Conservation (phyloP, 2,797 vertebrate genomes). For the Neostethus bicornis region DNA sequence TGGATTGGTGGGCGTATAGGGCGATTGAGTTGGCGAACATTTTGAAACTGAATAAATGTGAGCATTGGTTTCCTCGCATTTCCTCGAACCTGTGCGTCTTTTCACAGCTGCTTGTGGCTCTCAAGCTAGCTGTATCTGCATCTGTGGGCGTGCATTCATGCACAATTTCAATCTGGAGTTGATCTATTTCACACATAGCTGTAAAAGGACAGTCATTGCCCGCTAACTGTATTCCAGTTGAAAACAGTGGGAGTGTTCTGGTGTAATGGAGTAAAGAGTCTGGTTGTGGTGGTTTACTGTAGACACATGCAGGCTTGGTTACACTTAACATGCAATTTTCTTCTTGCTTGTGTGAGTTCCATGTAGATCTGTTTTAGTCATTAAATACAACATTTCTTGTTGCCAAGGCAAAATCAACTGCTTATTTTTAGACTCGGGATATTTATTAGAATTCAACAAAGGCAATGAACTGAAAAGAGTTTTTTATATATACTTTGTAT, state of each 20-base stretch:
- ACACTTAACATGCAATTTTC: constrained; percentile 33
- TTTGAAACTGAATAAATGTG: constrained; percentile 21
- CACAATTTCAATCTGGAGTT: constrained; percentile 59
- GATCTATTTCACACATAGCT: constrained; percentile 59
- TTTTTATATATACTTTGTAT: not conserved
- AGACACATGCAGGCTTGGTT: constrained; percentile 52
- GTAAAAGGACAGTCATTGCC: constrained; percentile 51
- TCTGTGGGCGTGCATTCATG: constrained; percentile 24
- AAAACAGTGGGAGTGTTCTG: constrained; percentile 41
- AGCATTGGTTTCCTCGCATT: constrained; percentile 43
- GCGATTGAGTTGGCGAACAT: constrained; percentile 26
- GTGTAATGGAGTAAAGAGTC: constrained; percentile 44
- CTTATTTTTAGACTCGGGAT: constrained; percentile 14
- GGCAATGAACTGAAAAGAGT: not conserved
- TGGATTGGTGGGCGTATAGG: constrained; percentile 32
- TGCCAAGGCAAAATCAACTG: constrained; percentile 20
- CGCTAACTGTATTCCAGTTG: constrained; percentile 37
- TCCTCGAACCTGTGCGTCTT: constrained; percentile 64
- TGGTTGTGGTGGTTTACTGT: constrained; percentile 30
- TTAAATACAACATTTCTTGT: constrained; percentile 10
- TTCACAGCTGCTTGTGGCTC: constrained; percentile 63
- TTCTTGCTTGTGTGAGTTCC: constrained; percentile 19
- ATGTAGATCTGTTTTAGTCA: constrained; percentile 20
- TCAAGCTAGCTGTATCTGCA: constrained; percentile 22
- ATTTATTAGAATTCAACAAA: constrained; percentile 4